phyloP scores from a whole-genome alignment of 2,113 vertebrate genomes.

The Camelus dromedarius region DNA sequence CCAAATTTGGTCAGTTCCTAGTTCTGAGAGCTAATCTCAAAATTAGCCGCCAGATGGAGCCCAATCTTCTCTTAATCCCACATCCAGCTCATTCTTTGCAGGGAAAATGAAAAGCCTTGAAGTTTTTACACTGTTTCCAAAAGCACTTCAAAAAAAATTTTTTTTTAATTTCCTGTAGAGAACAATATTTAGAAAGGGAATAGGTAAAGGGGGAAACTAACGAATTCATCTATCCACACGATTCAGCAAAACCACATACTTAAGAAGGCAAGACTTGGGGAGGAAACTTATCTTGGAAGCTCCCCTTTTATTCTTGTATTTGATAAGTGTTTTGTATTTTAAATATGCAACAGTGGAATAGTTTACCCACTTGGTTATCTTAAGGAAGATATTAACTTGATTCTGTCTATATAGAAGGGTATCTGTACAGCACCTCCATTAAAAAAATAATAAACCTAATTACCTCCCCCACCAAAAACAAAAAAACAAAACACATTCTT shows the following conservation, averaged over 20 bases:
- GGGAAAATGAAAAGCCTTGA: background rate
- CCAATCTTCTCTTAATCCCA: background rate
- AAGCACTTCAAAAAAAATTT: background rate
- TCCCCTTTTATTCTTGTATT: background rate
- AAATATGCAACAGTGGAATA: background rate
- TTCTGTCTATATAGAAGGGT: background rate
- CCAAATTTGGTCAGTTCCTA: background rate
- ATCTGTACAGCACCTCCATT: background rate
- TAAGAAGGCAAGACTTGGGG: background rate
- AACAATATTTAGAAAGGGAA: background rate
- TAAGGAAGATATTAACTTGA: background rate
- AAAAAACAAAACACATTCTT: too few species aligned
- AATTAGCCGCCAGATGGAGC: background rate
- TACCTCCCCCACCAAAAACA: too few species aligned
- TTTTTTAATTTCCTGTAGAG: background rate
- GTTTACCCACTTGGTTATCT: background rate
- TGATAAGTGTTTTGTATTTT: background rate
- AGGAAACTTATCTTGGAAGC: background rate
- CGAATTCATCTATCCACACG: background rate
- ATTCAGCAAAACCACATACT: background rate
- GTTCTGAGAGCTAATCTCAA: background rate
- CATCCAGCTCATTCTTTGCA: background rate
- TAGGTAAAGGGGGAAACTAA: background rate
- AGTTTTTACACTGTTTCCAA: background rate
- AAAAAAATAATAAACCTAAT: too few species aligned